phyloP scores from a whole-genome alignment of 2,888 invertebrate species.

The Eupithecia insigniata region DNA sequence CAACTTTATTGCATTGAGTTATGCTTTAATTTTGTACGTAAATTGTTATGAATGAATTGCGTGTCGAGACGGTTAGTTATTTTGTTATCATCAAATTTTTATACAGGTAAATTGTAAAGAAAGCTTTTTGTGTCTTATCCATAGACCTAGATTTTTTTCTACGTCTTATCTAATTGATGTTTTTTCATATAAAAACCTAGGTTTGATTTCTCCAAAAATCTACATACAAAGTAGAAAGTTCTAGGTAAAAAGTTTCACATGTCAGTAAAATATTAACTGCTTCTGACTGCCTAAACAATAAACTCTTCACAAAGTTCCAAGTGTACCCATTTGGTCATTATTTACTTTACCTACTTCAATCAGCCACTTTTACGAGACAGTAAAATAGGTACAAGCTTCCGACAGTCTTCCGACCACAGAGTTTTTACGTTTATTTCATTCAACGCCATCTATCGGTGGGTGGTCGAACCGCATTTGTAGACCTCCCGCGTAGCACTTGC shows the following conservation, averaged over 20 bases:
- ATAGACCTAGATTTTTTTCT: too few species aligned
- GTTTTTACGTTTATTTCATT: constrained; percentile 33
- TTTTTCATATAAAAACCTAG: background rate
- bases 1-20: constrained; percentile 21
- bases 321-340: constrained; percentile 22
- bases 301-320: constrained; percentile 6
- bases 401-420: constrained; percentile 22
- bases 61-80: constrained; percentile 68
- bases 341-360: constrained; percentile 14
- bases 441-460: constrained; percentile 71
- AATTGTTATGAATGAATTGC: constrained; percentile 51
- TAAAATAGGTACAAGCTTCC: constrained; percentile 19
- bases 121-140: constrained; percentile 9
- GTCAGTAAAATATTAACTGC: background rate
- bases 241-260: background rate
- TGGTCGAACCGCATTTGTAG: constrained; percentile 56
- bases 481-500: constrained; percentile 56
- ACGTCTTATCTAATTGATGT: background rate
- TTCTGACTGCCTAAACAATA: background rate
- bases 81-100: constrained; percentile 17
- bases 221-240: background rate
- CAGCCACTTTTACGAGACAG: constrained; percentile 32
- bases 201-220: constrained; percentile 2
- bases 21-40: constrained; percentile 42
- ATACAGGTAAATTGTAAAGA: constrained; percentile 51